Percentiles rank a stretch among this genome's conserved stretches.
Evolutionary conservation across 2,888 invertebrate species (phyloP).

Genomic region (Empis stercorea): DNA sequence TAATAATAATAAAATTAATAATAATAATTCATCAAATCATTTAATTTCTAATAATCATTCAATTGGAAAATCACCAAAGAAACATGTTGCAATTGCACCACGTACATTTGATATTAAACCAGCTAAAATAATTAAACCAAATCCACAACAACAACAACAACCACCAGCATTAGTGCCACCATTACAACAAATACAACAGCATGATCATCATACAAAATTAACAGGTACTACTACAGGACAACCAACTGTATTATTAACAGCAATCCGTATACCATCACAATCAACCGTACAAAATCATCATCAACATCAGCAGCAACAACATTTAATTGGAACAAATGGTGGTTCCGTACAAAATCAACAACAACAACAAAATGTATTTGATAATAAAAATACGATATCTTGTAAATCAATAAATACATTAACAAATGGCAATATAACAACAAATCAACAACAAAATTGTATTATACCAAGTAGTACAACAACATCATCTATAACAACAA

Average conservation of each 20-base stretch:
- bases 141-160: slow-evolving; percentile 1
- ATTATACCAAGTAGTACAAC: slow-evolving; percentile 21
- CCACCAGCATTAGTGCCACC: slow-evolving; percentile 4
- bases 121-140: slow-evolving; percentile 14
- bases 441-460: neutral
- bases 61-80: slow-evolving; percentile 33
- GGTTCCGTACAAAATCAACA: neutral
- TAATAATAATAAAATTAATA: too few species aligned
- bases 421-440: neutral
- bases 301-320: slow-evolving; percentile 24
- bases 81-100: slow-evolving; percentile 36
- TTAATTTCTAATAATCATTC: slow-evolving; percentile 8
- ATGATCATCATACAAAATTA: slow-evolving; percentile 6
- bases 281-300: slow-evolving; percentile 23
- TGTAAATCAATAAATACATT: slow-evolving; percentile 11
- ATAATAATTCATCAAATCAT: neutral
- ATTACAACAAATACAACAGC: slow-evolving; percentile 1
- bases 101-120: slow-evolving; percentile 32
- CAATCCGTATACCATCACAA: slow-evolving; percentile 40
- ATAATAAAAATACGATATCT: slow-evolving; percentile 24
- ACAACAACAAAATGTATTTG: slow-evolving; percentile 4
- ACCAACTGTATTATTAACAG: slow-evolving; percentile 44
- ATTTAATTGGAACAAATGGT: slow-evolving; percentile 12
- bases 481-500: slow-evolving; percentile 11
- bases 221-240: slow-evolving; percentile 25